Percentiles rank a stretch among this genome's conserved stretches.
Evolutionary conservation across 2,888 invertebrate genomes (phyloP).

Genomic region (Tyria jacobaeae): DNA sequence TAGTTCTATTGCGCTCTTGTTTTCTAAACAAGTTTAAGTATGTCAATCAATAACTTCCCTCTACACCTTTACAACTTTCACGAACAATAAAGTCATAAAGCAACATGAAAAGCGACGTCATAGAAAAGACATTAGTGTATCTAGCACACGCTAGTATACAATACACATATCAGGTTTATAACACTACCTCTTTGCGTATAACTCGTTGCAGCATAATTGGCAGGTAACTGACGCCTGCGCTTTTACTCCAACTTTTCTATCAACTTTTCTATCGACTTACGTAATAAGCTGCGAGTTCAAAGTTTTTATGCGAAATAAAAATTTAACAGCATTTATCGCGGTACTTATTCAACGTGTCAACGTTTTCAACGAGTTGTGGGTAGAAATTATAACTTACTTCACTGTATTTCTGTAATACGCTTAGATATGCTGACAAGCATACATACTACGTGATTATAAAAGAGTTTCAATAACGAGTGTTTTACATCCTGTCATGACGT

Average conservation of each 20-base stretch:
- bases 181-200: slow-evolving; percentile 8
- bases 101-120: slow-evolving; percentile 13
- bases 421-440: background rate
- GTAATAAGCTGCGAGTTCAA: slow-evolving; percentile 30
- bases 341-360: slow-evolving; percentile 27
- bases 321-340: slow-evolving; percentile 9
- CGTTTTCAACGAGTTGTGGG: slow-evolving; percentile 31
- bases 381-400: slow-evolving; percentile 28
- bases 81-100: slow-evolving; percentile 10
- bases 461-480: background rate
- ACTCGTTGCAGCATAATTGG: slow-evolving; percentile 36
- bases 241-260: slow-evolving; percentile 35
- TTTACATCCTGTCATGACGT: background rate
- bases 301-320: slow-evolving; percentile 29
- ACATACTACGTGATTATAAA: background rate
- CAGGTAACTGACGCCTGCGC: slow-evolving; percentile 34
- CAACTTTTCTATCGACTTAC: slow-evolving; percentile 27
- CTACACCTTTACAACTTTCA: slow-evolving; percentile 13
- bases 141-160: slow-evolving; percentile 6
- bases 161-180: slow-evolving; percentile 4
- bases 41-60: slow-evolving; percentile 11
- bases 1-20: background rate
- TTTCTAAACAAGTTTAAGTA: background rate
- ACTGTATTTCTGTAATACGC: slow-evolving; percentile 21
- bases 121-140: slow-evolving; percentile 16